phyloP scores from a whole-genome alignment of 1,140 invertebrate genomes.

The Diplogasteroides magnus region DNA sequence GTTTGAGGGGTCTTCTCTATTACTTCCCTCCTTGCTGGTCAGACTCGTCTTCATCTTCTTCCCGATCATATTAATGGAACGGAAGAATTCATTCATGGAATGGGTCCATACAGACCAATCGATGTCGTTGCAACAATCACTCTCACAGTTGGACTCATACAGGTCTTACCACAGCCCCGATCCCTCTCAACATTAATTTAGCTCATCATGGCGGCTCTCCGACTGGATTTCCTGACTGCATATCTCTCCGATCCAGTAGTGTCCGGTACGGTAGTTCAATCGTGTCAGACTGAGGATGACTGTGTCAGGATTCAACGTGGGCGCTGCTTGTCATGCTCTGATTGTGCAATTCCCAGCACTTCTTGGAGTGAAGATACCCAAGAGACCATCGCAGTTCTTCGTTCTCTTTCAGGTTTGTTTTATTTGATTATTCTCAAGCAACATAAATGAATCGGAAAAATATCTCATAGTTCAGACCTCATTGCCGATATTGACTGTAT shows the following conservation, averaged over 20 bases:
- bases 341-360: slow-evolving; percentile 13
- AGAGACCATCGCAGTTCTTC: not conserved
- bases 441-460: too few species aligned
- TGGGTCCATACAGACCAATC: not conserved
- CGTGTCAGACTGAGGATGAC: too few species aligned
- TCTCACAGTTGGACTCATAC: slow-evolving; percentile 15
- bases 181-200: slow-evolving; percentile 5
- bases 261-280: too few species aligned
- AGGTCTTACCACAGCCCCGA: not conserved
- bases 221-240: slow-evolving; percentile 22
- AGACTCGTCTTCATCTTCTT: slow-evolving; percentile 7
- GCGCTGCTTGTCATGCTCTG: slow-evolving; percentile 18
- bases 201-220: slow-evolving; percentile 20
- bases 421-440: too few species aligned
- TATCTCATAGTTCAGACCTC: too few species aligned
- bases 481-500: too few species aligned
- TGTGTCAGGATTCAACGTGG: slow-evolving; percentile 17
- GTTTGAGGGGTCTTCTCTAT: slow-evolving; percentile 59
- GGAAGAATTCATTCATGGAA: not conserved
- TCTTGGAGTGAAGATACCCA: slow-evolving; percentile 8
- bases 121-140: slow-evolving; percentile 7
- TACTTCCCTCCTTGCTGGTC: slow-evolving; percentile 57
- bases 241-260: slow-evolving; percentile 29
- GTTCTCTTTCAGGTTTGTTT: slow-evolving; percentile 15
- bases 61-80: slow-evolving; percentile 12